Evolutionary conservation across 2,113 vertebrate genomes (phyloP).

Genomic region (Chaetorhynchus papuensis): DNA sequence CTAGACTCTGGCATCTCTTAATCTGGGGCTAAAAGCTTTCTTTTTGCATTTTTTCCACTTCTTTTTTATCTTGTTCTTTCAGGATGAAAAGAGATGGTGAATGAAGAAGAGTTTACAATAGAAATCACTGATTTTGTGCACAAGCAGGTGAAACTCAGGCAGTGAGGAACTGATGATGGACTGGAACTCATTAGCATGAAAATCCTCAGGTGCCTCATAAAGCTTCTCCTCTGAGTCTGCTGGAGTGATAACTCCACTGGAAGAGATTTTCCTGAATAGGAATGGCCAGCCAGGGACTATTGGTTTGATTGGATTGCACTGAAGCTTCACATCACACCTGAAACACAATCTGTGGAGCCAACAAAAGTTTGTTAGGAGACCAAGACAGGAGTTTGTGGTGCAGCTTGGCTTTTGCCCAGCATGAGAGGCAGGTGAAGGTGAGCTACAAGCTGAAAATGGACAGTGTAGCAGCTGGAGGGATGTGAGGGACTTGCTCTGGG

Average conservation of each 20-base stretch:
- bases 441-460: neutral
- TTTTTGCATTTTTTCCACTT: neutral
- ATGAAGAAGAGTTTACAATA: neutral
- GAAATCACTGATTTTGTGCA: neutral
- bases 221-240: neutral
- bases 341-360: neutral
- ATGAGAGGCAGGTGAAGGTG: neutral
- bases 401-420: neutral
- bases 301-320: constrained; percentile 14
- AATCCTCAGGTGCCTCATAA: neutral
- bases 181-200: neutral
- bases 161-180: neutral
- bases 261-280: neutral
- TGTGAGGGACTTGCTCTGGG: neutral
- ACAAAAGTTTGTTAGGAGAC: neutral
- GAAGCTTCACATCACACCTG: neutral
- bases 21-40: neutral
- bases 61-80: neutral
- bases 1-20: neutral
- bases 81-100: neutral
- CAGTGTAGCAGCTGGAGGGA: neutral
- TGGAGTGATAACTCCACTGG: neutral
- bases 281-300: neutral
- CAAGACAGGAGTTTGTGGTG: neutral
- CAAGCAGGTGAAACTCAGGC: neutral